Percentiles rank a stretch among this genome's conserved stretches.
phyloP scores from a whole-genome alignment of 2,888 invertebrate species.

The Cosmia pyralina region DNA sequence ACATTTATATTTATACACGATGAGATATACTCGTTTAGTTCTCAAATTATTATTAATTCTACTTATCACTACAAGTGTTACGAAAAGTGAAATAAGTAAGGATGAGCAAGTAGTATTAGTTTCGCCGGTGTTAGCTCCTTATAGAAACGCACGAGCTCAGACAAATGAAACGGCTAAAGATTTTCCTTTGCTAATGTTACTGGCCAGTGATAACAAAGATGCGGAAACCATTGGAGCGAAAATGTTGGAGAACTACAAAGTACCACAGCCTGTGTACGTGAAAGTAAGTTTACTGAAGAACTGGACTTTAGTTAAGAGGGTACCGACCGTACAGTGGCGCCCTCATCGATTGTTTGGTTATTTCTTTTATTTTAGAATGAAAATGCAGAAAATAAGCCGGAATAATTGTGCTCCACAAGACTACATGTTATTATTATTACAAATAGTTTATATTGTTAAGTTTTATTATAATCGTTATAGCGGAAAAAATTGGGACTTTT shows the following conservation, averaged over 20 bases:
- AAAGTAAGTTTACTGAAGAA: constrained; percentile 74
- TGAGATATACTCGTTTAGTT: constrained; percentile 64
- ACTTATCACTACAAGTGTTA: constrained; percentile 22
- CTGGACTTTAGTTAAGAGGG: too few species aligned
- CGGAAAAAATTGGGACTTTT: too few species aligned
- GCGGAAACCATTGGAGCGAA: constrained; percentile 22
- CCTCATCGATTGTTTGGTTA: too few species aligned
- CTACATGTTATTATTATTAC: too few species aligned
- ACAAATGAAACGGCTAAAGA: constrained; percentile 81
- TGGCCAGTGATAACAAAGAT: constrained; percentile 70
- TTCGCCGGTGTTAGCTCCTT: constrained; percentile 79
- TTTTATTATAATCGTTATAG: too few species aligned
- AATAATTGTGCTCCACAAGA: too few species aligned
- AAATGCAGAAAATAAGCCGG: too few species aligned
- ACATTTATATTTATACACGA: constrained; percentile 75
- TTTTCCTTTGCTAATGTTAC: constrained; percentile 79
- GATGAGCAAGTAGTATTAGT: constrained; percentile 71
- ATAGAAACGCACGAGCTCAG: constrained; percentile 69
- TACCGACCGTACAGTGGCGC: too few species aligned
- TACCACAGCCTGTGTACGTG: constrained; percentile 78
- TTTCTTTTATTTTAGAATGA: too few species aligned
- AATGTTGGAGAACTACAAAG: constrained; percentile 42
- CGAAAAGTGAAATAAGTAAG: constrained; percentile 40
- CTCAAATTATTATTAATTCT: constrained; percentile 13
- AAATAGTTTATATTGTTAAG: too few species aligned